Base-by-base conservation (phyloP, 2,888 invertebrate genomes). In the Dasysyrphus tricinctus region DNA sequence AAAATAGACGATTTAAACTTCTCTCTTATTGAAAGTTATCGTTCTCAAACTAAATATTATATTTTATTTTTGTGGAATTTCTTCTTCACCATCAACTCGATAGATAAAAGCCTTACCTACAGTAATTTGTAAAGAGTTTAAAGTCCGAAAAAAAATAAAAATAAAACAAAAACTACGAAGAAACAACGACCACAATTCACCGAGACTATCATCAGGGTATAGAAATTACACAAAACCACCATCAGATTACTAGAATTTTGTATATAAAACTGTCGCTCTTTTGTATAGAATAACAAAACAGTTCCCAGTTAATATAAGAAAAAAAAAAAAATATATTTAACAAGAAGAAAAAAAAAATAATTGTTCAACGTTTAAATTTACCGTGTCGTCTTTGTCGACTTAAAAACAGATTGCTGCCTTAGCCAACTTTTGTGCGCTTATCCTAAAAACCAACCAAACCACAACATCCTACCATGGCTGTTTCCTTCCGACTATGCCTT, bases 201-300 rank as follows among this genome's bases (percentile, higher is more conserved):
- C 19, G 16, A 12, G 51, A 42, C 65, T n/a, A n/a, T n/a, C n/a
- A n/a, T n/a, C 32, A 11, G 5, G 19, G 39, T 16, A 39, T 16
- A 39, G 14, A 51, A 51, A 54, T 14, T 39, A 69, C 76, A 72
- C 54, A 54, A 59, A 76, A 59, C 76, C 72, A 73, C 67, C 54
- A 77, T 59, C 80, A 73, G 83, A 83, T 83, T 83, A 79, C 63
- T 47, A 65, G 70, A 79, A 63, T 83, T 74, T 56, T 56, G 79
- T 83, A 72, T 51, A 77, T 7, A 42, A 39, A 39, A 72, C 73
- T 80, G 80, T 80, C 73, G 56, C 54, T 77, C 84, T 76, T 80
- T 85, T 85, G 80, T 80, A 80, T 2, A n/a, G n/a, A 59, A 59
- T 70, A 72, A 76, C 65, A 80, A 84, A 76, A 73, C 84, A 74